A percentile compares a stretch with the other conserved stretches of the same genome.
Evolutionary conservation across 2,113 vertebrate species (phyloP).

Genomic region (Pipa parva): DNA sequence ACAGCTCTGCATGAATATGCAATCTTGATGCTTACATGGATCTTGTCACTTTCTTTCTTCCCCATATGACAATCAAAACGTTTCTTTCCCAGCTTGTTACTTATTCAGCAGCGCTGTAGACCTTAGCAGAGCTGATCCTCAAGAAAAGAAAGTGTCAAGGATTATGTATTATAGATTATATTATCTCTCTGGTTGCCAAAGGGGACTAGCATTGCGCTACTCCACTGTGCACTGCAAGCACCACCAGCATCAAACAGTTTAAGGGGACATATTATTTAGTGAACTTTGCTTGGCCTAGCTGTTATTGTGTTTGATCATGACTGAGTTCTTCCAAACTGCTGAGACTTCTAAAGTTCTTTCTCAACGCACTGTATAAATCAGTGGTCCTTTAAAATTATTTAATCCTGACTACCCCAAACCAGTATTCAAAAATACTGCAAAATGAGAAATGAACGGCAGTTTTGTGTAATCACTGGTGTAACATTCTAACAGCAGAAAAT

Average conservation of each 20-base stretch:
- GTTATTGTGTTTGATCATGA: no score
- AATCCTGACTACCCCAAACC: no score
- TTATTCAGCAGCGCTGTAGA: constrained; percentile 10
- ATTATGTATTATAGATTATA: neutral
- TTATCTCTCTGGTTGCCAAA: neutral
- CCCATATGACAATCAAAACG: constrained; percentile 39
- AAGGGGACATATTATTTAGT: neutral
- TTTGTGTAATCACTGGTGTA: no score
- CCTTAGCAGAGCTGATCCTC: neutral
- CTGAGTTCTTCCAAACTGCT: no score
- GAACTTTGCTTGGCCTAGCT: no score
- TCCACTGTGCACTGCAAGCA: neutral
- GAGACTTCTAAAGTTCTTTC: no score
- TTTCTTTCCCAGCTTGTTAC: constrained; percentile 9
- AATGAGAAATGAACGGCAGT: no score
- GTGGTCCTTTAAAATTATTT: no score
- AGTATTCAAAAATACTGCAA: no score
- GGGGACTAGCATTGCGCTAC: neutral
- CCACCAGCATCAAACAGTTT: neutral
- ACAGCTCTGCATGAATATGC: neutral
- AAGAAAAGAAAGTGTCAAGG: neutral
- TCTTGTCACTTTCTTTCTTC: constrained; percentile 15
- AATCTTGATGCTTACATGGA: constrained; percentile 1
- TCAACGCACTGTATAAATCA: no score
- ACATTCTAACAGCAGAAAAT: no score